Evolutionary conservation across 2,797 vertebrate genomes (phyloP).

Genomic region (Leptodactylus fallax): DNA sequence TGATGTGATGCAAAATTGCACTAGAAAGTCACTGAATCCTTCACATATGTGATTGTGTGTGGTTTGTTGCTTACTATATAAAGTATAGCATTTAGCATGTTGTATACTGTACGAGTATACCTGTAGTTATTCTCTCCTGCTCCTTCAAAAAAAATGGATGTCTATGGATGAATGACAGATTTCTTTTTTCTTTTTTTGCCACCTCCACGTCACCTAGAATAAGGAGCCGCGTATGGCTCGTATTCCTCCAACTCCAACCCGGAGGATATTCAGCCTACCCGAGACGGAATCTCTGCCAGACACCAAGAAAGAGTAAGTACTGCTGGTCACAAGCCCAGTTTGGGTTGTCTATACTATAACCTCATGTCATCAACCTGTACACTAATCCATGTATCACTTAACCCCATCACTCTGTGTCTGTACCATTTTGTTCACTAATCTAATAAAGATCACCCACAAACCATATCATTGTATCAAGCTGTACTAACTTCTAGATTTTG

Average conservation of each 20-base stretch:
- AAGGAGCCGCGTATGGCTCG: conserved; percentile 70
- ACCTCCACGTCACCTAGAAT: conserved; percentile 68
- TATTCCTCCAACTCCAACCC: conserved; percentile 66
- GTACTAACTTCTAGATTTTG: conserved; percentile 23
- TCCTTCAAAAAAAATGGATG: too few species aligned
- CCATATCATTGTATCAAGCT: conserved; percentile 36
- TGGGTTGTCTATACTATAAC: background rate
- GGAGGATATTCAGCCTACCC: conserved; percentile 64
- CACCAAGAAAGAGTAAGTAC: conserved; percentile 57
- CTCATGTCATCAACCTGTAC: background rate
- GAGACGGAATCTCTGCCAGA: conserved; percentile 52
- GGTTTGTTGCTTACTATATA: background rate
- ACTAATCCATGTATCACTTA: background rate
- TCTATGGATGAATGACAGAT: too few species aligned
- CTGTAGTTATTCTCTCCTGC: background rate
- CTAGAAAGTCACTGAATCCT: background rate
- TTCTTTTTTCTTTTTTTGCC: too few species aligned
- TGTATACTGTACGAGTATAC: background rate
- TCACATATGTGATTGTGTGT: background rate
- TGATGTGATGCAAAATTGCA: too few species aligned
- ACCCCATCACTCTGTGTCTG: background rate
- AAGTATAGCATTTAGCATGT: background rate
- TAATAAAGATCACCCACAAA: conserved; percentile 21
- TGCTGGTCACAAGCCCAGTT: background rate
- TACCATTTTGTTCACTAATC: conserved; percentile 12